These are phyloP conservation scores for Zaprionus ghesquierei DNA, from an alignment of 1,140 invertebrate species.

Conservation along the genomic window DNA sequence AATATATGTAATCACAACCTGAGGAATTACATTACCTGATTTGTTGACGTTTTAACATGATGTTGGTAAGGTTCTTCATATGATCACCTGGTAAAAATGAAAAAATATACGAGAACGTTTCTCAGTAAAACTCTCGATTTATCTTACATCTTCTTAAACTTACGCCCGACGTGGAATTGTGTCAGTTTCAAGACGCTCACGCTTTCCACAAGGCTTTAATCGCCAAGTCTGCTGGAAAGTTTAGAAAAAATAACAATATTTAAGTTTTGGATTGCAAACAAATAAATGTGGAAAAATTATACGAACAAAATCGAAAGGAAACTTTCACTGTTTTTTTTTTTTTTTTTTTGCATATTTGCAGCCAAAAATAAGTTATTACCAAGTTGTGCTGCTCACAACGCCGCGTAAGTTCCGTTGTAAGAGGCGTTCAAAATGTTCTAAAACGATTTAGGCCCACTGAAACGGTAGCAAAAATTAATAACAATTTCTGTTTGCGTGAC, in stretches of 20 bases:
- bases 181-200: slow-evolving; percentile 37
- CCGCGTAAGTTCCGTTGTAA: background rate
- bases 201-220: slow-evolving; percentile 30
- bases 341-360: slow-evolving; percentile 18
- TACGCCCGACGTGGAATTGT: slow-evolving; percentile 39
- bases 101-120: slow-evolving; percentile 19
- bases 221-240: slow-evolving; percentile 51
- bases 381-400: slow-evolving; percentile 39
- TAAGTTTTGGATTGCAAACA: slow-evolving; percentile 3
- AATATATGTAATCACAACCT: background rate
- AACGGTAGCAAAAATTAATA: slow-evolving; percentile 67
- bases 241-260: slow-evolving; percentile 60
- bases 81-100: slow-evolving; percentile 6
- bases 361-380: slow-evolving; percentile 65
- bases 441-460: slow-evolving; percentile 45
- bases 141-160: slow-evolving; percentile 21
- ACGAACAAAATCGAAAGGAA: background rate
- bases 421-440: background rate
- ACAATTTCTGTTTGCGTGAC: slow-evolving; percentile 8
- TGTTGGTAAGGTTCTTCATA: background rate
- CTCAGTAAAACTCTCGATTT: slow-evolving; percentile 34
- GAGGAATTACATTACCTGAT: slow-evolving; percentile 24
- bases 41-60: background rate
- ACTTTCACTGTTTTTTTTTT: slow-evolving; percentile 4
- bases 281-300: background rate